A percentile compares a stretch with the other conserved stretches of the same genome.
Evolutionary conservation across 2,888 invertebrate species (phyloP).

Genomic region (Aphidoletes aphidimyza): DNA sequence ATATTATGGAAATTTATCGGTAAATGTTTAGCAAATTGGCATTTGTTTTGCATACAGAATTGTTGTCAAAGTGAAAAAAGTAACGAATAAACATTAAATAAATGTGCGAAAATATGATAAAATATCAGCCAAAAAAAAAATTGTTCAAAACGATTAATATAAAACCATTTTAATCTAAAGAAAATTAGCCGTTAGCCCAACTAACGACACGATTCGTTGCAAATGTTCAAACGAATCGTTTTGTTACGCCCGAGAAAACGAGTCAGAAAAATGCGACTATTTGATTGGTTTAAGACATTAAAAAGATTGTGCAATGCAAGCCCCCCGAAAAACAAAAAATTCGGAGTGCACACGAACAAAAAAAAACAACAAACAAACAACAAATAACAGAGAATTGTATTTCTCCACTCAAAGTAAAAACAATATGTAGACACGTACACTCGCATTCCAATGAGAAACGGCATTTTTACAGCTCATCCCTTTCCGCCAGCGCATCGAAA

Average conservation of each 20-base stretch:
- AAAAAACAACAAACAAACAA: too few species aligned
- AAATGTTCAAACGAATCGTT: too few species aligned
- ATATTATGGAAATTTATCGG: not conserved
- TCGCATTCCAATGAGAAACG: not conserved
- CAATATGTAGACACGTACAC: not conserved
- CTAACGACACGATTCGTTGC: too few species aligned
- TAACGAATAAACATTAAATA: too few species aligned
- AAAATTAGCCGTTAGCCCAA: too few species aligned
- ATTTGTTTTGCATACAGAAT: not conserved
- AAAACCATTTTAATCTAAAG: too few species aligned
- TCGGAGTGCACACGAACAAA: not conserved
- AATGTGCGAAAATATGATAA: too few species aligned
- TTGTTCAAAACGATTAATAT: too few species aligned
- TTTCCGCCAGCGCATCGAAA: not conserved
- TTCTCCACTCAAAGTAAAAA: not conserved
- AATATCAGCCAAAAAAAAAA: too few species aligned
- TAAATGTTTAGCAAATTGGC: not conserved
- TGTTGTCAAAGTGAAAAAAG: too few species aligned
- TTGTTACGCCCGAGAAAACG: not conserved
- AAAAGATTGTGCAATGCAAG: conserved; percentile 1
- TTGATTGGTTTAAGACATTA: conserved; percentile 25
- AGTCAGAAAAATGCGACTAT: not conserved
- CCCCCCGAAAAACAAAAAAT: not conserved
- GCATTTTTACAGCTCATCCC: conserved; percentile 10
- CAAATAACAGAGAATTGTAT: too few species aligned